Base-by-base conservation (phyloP, 2,888 invertebrate species). In the Eilema caniola region DNA sequence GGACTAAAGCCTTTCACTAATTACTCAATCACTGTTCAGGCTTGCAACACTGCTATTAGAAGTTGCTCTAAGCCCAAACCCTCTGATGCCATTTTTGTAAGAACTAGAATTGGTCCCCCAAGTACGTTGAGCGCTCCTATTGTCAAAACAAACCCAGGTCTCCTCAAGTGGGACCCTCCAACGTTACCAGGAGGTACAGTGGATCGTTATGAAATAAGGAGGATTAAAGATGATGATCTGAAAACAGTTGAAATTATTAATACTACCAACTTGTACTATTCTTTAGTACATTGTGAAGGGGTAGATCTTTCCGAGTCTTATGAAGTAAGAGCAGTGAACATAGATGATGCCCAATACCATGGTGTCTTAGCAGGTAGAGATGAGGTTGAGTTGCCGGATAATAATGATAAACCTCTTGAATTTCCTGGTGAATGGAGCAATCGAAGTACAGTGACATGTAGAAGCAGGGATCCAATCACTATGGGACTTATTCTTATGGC, bases 11-110 rank as follows among this genome's bases (percentile, higher is more conserved):
- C 96, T 70, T 97, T 96, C 82, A 96, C 96, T 0, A 96, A 96
- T 72, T 98, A 98, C 88, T 96, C 96, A 65, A 96, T 98, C 28
- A 95, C 95, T 69, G 96, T 98, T 0, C 92, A 95, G 62, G 98
- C 98, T 1, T 98, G 97, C 83, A 98, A 94, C 82, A 85, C 86
- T 74, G 91, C 89, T 25, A 92, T 98, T 0, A 92, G 95, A 0
- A 89, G 94, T 59, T 97, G 97, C 85, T 98, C 98, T 3, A 87
- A 93, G 33, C 88, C 91, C 14, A 86, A 83, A 67, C 86, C 86
- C 56, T 96, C 96, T 65, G 90, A 93, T 77, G 91, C 94, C 1
- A 90, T 96, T 60, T 89, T 90, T 76, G 91, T 96, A 1, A 90
- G 93, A 33, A 97, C 97, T 0, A 92, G 95, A 72, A 96, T 97